Evolutionary conservation across 1,140 invertebrate species (phyloP), one percentile per base, ranked within the genome.

Genomic region (Pseudomyrmex pallidus): DNA sequence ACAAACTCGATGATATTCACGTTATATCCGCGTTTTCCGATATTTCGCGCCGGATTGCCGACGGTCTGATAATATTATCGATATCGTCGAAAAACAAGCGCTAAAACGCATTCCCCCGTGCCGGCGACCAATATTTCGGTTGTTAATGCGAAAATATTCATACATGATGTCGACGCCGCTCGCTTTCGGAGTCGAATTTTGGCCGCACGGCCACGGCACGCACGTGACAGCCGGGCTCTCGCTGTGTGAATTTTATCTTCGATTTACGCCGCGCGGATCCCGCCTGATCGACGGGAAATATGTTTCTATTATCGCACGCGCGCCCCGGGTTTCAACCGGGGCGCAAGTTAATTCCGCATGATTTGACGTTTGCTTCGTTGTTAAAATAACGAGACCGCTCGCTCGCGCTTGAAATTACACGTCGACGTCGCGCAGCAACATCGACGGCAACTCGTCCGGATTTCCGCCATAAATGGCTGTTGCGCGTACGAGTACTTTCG

Each of bases 121-220:
- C 59, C 46, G 46, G 1, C 59, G 46, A 13, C 46, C 10, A 35
- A 5, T 25, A 78, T 78, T 78, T 80, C 66, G 76, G 54, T 70
- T 70, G 76, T 80, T 80, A 80, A 80, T 70, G 66, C 66, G 76
- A 70, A 78, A 80, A 80, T 80, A 80, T 80, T 80, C 76, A 20
- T 48, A 80, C 20, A 44, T 70, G 54, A 80, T 80, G 70, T 80
- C 54, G 56, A 64, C 13, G n/a, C 2, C 13, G 25, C 5, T 46
- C 35, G 54, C 44, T 68, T 78, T 57, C 13, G 56, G 25, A 67
- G 50, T 12, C 25, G 52, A 56, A 64, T 64, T 76, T 52, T 52
- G 35, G 35, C 7, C 52, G 10, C 12, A 50, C 7, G 62, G 46
- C 2, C 15, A 12, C 54, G 35, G 35, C 70, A 25, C 56, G 59